Conservation (phyloP, 37 sponge, comb jelly and placozoan genomes). For the Cliona cf. orientalis region DNA sequence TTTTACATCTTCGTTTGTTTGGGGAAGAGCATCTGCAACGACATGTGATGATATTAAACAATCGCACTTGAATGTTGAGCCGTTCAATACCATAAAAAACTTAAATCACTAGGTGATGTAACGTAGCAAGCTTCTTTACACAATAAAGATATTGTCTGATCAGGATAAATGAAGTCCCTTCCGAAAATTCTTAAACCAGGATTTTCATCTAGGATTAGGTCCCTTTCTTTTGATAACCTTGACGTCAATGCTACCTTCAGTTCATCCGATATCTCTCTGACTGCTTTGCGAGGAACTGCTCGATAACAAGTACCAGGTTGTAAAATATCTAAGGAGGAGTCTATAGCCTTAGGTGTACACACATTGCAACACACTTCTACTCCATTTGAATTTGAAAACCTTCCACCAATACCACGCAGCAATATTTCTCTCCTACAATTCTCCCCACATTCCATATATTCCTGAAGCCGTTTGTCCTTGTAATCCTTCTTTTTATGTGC, state of each 20-base stretch:
- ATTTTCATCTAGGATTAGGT: not conserved
- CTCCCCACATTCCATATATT: no score
- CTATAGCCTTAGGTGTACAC: no score
- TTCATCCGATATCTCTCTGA: not conserved
- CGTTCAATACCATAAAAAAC: not conserved
- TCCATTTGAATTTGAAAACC: no score
- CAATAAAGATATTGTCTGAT: not conserved
- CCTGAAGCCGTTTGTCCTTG: no score
- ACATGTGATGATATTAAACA: not conserved
- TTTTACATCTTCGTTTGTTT: not conserved
- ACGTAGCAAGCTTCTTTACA: slow-evolving; percentile 4
- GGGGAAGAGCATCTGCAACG: not conserved
- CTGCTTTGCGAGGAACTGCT: no score
- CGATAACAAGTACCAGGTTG: no score
- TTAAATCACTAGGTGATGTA: not conserved
- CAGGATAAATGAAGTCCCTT: slow-evolving; percentile 10
- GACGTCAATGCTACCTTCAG: not conserved
- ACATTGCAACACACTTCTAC: no score
- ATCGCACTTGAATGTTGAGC: not conserved
- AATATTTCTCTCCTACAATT: no score
- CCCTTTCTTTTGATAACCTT: not conserved
- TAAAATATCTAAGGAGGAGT: no score
- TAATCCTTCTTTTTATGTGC: no score
- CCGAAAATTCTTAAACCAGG: not conserved
- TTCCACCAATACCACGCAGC: no score